These are phyloP conservation scores for Thymelicus sylvestris DNA, from an alignment of 2,888 invertebrate species.

Conservation along the genomic window DNA sequence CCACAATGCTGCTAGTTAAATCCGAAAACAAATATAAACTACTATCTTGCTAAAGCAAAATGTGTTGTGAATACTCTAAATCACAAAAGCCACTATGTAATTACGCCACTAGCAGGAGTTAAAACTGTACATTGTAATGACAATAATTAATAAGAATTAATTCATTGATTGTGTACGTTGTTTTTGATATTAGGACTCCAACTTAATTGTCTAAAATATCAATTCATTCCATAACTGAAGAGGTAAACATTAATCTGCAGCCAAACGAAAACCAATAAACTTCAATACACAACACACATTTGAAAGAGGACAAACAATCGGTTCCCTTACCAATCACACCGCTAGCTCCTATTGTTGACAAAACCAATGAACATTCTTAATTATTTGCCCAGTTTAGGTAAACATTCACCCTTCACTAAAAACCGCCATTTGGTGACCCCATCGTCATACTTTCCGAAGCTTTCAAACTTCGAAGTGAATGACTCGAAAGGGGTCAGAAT, in stretches of 20 bases:
- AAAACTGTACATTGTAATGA: too few species aligned
- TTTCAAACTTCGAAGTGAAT: constrained; percentile 27
- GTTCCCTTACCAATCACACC: constrained; percentile 64
- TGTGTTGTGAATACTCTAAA: too few species aligned
- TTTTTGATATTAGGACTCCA: too few species aligned
- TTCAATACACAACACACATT: constrained; percentile 57
- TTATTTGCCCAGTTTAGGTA: constrained; percentile 79
- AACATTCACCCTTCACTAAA: constrained; percentile 70
- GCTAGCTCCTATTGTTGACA: constrained; percentile 69
- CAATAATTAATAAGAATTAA: too few species aligned
- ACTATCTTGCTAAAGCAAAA: too few species aligned
- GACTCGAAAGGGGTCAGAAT: constrained; percentile 49
- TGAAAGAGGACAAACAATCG: constrained; percentile 68
- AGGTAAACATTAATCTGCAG: constrained; percentile 45
- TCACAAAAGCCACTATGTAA: too few species aligned
- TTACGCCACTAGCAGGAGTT: too few species aligned
- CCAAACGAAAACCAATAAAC: constrained; percentile 60
- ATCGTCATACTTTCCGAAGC: constrained; percentile 39
- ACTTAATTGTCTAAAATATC: neutral
- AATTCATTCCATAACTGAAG: constrained; percentile 27
- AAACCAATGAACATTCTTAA: constrained; percentile 83
- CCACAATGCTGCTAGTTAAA: too few species aligned
- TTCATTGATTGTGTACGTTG: too few species aligned
- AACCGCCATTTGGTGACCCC: constrained; percentile 58
- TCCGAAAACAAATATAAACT: too few species aligned